A percentile compares a stretch with the other conserved stretches of the same genome.
Conservation (phyloP, 2,888 invertebrate species). For the Drosophila acutilabella region DNA sequence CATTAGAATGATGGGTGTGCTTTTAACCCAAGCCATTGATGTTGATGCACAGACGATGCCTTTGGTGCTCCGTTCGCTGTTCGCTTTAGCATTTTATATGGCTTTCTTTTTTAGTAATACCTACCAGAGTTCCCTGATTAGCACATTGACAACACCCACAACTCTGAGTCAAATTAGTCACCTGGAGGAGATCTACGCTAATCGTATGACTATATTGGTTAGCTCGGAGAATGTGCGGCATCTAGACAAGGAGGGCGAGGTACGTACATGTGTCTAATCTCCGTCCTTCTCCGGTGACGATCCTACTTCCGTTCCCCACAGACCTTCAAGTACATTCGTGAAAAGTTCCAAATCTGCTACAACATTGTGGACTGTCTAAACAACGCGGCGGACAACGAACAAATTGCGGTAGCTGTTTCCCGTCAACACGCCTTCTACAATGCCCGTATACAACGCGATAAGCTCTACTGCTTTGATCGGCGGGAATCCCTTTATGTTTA, state of each 20-base stretch:
- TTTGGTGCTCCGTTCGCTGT: conserved; percentile 57
- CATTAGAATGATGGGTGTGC: conserved; percentile 65
- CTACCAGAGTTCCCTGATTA: conserved; percentile 83
- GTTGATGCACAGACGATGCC: conserved; percentile 46
- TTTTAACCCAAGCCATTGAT: conserved; percentile 69
- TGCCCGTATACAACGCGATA: conserved; percentile 78
- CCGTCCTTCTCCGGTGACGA: too few species aligned
- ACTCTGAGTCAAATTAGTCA: conserved; percentile 82
- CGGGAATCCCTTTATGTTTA: conserved; percentile 83
- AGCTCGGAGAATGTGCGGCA: conserved; percentile 81
- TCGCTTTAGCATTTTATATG: conserved; percentile 67
- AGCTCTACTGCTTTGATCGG: conserved; percentile 82
- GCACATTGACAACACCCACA: conserved; percentile 83
- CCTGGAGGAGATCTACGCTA: conserved; percentile 70
- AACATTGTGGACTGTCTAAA: conserved; percentile 83
- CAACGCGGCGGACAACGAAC: conserved; percentile 65
- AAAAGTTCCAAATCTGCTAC: conserved; percentile 80
- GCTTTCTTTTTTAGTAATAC: conserved; percentile 79
- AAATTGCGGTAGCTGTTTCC: conserved; percentile 82
- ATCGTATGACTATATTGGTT: conserved; percentile 79
- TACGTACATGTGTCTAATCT: conserved; percentile 28
- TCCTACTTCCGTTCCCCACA: conserved; percentile 30
- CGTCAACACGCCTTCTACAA: conserved; percentile 83
- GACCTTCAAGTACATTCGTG: conserved; percentile 82
- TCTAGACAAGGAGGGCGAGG: conserved; percentile 81